A percentile compares a stretch with the other conserved stretches of the same genome.
phyloP scores from a whole-genome alignment of 1,140 invertebrate species.

The Helicoverpa zea region DNA sequence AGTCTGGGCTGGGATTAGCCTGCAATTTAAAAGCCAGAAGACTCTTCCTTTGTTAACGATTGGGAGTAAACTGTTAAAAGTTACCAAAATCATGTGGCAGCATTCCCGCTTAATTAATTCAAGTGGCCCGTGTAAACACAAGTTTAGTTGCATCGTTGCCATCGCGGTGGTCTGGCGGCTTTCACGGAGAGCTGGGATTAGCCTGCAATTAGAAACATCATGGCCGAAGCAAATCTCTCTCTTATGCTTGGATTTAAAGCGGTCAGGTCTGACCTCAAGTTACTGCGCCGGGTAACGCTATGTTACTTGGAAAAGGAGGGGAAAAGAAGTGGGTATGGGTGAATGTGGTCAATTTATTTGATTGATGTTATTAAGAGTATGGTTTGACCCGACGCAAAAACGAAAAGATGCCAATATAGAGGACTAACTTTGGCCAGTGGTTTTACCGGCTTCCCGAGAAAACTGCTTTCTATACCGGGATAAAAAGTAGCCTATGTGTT shows the following conservation, averaged over 20 bases:
- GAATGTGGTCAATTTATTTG: background rate
- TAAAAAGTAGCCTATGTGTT: no score
- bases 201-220: conserved; percentile 56
- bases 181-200: conserved; percentile 52
- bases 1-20: no score
- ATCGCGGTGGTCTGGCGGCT: conserved; percentile 22
- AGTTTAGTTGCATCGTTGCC: background rate
- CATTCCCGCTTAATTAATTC: conserved; percentile 2
- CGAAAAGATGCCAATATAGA: no score
- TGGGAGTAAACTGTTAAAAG: no score
- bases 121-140: background rate
- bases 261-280: conserved; percentile 6
- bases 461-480: no score
- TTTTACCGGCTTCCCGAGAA: no score
- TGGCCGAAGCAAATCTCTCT: conserved; percentile 19
- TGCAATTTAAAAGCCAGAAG: no score
- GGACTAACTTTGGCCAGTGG: no score
- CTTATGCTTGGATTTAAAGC: conserved; percentile 10
- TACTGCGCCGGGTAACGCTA: background rate
- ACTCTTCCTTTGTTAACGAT: no score
- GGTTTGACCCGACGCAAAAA: no score
- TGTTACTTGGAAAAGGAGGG: background rate
- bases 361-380: no score
- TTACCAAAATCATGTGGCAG: background rate
- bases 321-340: background rate